Base-by-base conservation (phyloP, 2,797 vertebrate genomes). In the Pygocentrus nattereri region DNA sequence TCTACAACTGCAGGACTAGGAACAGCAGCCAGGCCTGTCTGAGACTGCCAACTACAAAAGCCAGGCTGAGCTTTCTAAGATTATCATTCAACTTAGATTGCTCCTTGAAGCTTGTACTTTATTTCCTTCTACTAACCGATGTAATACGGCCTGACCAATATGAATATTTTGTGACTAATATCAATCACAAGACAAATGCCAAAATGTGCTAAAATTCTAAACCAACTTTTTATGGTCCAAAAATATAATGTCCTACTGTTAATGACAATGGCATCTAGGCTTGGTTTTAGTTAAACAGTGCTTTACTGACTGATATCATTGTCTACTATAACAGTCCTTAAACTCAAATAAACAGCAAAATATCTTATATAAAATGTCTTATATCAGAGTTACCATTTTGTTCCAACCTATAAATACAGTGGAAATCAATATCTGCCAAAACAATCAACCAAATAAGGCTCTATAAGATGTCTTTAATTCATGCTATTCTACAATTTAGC, bases 11-110 rank as follows among this genome's bases (percentile, higher is more conserved):
- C 64, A 72, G 49, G 69, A 31, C 49, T 21, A 52, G 49, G 69
- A 50, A 72, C 50, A 50, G 44, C 12, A 23, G 49, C 34, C 65
- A 59, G 34, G 49, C 54, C 65, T 62, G 62, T 34, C 25, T 50
- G 68, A 69, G 62, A 38, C 62, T 75, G 47, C 71, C 71, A 52
- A 74, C 21, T 74, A 71, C 38, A 67, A 81, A 76, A 41, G 34
- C 62, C 71, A 73, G 50, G 50, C 71, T 73, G 50, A 30, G 56
- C 30, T 56, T 23, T 56, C 38, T 74, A 15, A 59, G 52, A 41
- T 67, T 59, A 74, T 74, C 54, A 59, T 74, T 74, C 21, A 74
- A 74, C 52, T 59, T n/a, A 41, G 19, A 67, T 41, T 41, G 34
- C 64, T 41, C 34, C 34, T 38, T 12, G 16, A 10, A 2, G 30